Evolutionary conservation across 2,797 vertebrate genomes (phyloP).

Genomic region (Parauchenoglanis ngamensis): DNA sequence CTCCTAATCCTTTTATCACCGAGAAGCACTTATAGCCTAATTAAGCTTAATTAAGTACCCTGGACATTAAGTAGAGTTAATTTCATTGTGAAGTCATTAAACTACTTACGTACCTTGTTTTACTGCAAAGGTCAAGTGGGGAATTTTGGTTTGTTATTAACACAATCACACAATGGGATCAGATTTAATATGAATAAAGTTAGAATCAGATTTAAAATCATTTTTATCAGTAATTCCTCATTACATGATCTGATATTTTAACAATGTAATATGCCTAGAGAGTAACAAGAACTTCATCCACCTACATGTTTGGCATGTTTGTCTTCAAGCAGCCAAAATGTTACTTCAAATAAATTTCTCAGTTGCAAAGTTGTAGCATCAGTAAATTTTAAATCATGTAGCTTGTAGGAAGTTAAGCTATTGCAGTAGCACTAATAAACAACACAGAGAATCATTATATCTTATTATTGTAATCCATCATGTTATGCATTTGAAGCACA

Average conservation of each 20-base stretch:
- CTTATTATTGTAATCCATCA: neutral
- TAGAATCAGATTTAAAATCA: neutral
- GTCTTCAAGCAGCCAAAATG: neutral
- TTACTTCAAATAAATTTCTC: neutral
- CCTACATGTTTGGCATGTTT: neutral
- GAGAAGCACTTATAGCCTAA: neutral
- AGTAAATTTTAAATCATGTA: neutral
- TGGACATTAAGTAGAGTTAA: neutral
- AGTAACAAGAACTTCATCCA: neutral
- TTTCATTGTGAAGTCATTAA: neutral
- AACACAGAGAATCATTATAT: neutral
- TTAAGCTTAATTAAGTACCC: slow-evolving; percentile 1
- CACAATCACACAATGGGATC: neutral
- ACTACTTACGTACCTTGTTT: neutral
- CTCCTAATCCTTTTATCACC: neutral
- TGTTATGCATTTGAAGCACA: neutral
- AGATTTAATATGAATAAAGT: neutral
- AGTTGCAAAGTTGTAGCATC: neutral
- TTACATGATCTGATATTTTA: neutral
- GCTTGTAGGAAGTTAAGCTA: neutral
- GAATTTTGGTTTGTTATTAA: neutral
- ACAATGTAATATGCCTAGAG: neutral
- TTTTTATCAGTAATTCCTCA: neutral
- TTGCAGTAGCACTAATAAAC: neutral
- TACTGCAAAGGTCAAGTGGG: neutral